Evolutionary conservation across 2,797 vertebrate species (phyloP), one percentile per base, ranked within the genome.

Genomic region (Tympanoctomys barrerae): DNA sequence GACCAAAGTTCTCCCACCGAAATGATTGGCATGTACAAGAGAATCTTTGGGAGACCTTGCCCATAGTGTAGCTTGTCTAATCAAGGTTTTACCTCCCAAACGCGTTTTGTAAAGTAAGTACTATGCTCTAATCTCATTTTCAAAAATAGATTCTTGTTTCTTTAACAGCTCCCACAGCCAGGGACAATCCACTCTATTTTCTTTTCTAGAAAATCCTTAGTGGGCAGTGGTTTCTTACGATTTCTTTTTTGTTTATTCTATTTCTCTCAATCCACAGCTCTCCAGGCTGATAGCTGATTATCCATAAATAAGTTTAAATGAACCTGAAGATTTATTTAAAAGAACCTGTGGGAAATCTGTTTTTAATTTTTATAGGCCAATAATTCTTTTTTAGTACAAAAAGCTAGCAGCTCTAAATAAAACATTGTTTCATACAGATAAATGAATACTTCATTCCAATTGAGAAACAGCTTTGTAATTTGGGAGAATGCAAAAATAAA

Each of bases 341-440:
- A 89, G 93, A 96, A 87, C 33, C 80, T 88, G 33, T 94, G 93
- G 93, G 96, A 93, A 86, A 92, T 83, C 68, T 71, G 57, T 94
- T 24, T 62, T 82, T 71, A 59, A 64, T 49, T 78, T 68, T 89
- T 95, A 86, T 91, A 91, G 73, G 87, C 93, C 83, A 95, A 89
- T n/a, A 75, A 86, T 87, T 91, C 26, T 90, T 81, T 54, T 91
- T 78, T 85, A 83, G 26, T 42, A 80, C 77, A 91, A 84, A 64
- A 87, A 90, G 13, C 26, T 61, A 68, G 39, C 24, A 68, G 39
- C 24, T 39, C 3, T 85, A 71, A 92, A 54, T 70, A 59, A 83
- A 79, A n/a, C 26, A 22, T 26, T 79, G 36, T 19, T 93, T 95
- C 52, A 46, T 77, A 12, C 18, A 85, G 49, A 75, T 70, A 90